A percentile compares a stretch with the other conserved stretches of the same genome.
phyloP scores from a whole-genome alignment of 1,140 invertebrate genomes.

The Drosophila seguyi region DNA sequence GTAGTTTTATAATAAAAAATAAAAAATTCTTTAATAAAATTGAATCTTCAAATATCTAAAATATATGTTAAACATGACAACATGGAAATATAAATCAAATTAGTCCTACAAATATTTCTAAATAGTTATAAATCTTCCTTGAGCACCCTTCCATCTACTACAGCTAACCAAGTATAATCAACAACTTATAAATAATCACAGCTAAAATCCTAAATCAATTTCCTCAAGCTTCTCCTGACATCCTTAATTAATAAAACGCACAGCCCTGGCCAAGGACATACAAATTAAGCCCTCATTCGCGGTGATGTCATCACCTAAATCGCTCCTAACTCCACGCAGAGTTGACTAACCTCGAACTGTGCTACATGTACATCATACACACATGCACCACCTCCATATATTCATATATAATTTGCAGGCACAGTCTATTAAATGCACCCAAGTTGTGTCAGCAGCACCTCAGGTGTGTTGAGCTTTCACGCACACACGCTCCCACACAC shows the following conservation, averaged over 20 bases:
- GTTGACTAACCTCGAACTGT: slow-evolving; percentile 70
- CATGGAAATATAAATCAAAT: not conserved
- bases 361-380: slow-evolving; percentile 26
- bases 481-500: slow-evolving; percentile 28
- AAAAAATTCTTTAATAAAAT: too few relatives aligned
- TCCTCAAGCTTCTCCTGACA: not conserved
- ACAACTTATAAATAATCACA: not conserved
- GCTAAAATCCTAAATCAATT: not conserved
- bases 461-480: slow-evolving; percentile 34
- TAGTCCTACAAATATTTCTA: not conserved
- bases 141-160: not conserved
- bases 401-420: slow-evolving; percentile 43
- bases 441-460: slow-evolving; percentile 67
- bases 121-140: not conserved
- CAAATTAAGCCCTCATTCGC: slow-evolving; percentile 48
- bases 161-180: too few relatives aligned
- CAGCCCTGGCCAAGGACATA: slow-evolving; percentile 32
- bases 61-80: not conserved
- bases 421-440: slow-evolving; percentile 67
- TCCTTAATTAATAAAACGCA: not conserved
- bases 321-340: slow-evolving; percentile 44
- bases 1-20: too few relatives aligned
- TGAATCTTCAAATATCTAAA: too few relatives aligned
- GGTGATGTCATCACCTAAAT: slow-evolving; percentile 32
- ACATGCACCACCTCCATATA: not conserved